These are phyloP conservation scores for Brienomyrus longianalis DNA, from an alignment of 2,113 vertebrate genomes.

Conservation along the genomic window DNA sequence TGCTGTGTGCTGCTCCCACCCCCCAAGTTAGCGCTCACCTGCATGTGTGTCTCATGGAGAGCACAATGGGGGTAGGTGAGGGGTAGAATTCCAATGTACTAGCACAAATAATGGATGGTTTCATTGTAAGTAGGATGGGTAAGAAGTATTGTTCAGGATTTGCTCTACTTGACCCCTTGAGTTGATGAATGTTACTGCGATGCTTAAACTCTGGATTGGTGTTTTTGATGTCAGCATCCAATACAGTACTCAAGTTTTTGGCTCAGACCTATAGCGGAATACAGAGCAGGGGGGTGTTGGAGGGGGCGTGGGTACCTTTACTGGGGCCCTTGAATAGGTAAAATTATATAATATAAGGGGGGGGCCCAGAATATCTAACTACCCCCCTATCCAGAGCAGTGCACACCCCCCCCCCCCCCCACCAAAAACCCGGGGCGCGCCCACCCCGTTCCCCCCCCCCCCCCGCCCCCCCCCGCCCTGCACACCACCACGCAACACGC, in stretches of 20 bases:
- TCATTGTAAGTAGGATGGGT: background rate
- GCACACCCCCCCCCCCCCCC: background rate
- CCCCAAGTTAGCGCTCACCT: background rate
- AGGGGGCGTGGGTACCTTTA: background rate
- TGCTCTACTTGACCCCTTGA: background rate
- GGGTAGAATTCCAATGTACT: background rate
- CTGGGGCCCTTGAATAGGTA: background rate
- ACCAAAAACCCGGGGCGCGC: too few species aligned
- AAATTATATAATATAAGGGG: background rate
- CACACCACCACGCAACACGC: too few species aligned
- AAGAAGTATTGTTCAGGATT: background rate
- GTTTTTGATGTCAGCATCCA: too few species aligned
- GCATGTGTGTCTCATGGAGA: background rate
- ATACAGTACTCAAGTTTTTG: too few species aligned
- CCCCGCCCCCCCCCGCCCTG: too few species aligned
- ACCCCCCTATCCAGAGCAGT: background rate
- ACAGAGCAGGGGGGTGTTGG: background rate
- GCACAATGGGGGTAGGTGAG: background rate
- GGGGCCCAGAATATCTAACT: background rate
- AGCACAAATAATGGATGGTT: background rate
- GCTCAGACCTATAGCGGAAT: too few species aligned
- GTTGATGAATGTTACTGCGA: background rate
- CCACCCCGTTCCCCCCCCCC: too few species aligned
- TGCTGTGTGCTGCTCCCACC: background rate
- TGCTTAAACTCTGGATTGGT: too few species aligned